Evolutionary conservation across 2,797 vertebrate species (phyloP).

Genomic region (Spinibarbus caldwelli): DNA sequence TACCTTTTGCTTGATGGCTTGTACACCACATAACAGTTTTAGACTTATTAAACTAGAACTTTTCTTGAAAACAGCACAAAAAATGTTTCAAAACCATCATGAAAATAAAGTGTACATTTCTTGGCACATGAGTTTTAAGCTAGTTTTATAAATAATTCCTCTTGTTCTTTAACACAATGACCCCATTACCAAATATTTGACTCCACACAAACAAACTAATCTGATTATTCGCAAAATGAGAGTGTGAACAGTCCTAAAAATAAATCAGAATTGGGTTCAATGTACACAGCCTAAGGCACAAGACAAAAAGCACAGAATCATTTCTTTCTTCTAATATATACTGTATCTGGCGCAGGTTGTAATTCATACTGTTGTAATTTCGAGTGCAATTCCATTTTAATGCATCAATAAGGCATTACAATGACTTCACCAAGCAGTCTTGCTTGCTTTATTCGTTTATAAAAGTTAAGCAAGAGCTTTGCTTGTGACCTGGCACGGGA

Average conservation of each 20-base stretch:
- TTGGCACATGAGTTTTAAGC: too few relatives aligned
- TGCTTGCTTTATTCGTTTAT: slow-evolving; percentile 49
- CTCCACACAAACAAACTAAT: not conserved
- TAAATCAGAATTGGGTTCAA: not conserved
- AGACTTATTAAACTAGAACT: too few relatives aligned
- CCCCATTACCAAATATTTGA: not conserved
- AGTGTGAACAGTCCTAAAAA: not conserved
- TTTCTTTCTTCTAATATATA: not conserved
- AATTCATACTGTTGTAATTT: slow-evolving; percentile 16
- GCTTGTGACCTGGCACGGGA: slow-evolving; percentile 50
- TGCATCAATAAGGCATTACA: not conserved
- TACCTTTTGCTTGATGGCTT: too few relatives aligned
- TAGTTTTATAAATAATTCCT: too few relatives aligned
- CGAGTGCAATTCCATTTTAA: not conserved
- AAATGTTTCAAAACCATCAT: too few relatives aligned
- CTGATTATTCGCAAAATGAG: not conserved
- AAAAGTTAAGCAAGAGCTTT: slow-evolving; percentile 42
- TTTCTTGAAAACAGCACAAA: too few relatives aligned
- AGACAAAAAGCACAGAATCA: not conserved
- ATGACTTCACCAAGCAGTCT: slow-evolving; percentile 13
- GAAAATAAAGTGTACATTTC: too few relatives aligned
- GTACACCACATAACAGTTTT: too few relatives aligned
- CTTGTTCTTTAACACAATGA: too few relatives aligned
- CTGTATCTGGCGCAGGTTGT: too few relatives aligned
- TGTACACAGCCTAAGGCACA: not conserved